These are phyloP conservation scores for Melinaea marsaeus DNA, from an alignment of 2,888 invertebrate species.

Conservation along the genomic window DNA sequence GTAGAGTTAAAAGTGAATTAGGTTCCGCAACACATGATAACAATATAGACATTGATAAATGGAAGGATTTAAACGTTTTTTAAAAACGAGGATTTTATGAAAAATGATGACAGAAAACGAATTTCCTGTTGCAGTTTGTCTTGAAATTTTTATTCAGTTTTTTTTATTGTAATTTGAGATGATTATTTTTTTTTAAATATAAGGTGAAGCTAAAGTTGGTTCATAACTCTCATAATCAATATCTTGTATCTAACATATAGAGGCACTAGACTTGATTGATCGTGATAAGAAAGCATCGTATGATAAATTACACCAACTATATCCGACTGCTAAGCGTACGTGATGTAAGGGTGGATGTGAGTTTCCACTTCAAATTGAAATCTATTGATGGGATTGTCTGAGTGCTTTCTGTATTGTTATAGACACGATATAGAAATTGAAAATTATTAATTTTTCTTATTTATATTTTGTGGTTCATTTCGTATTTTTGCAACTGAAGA, in stretches of 20 bases:
- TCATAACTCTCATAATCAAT: background rate
- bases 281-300: slow-evolving; percentile 41
- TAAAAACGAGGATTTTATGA: slow-evolving; percentile 5
- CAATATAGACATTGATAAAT: slow-evolving; percentile 22
- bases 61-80: slow-evolving; percentile 39
- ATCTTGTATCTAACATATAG: slow-evolving; percentile 18
- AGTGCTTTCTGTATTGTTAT: slow-evolving; percentile 4
- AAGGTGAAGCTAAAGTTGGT: too few relatives aligned
- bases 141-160: background rate
- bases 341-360: slow-evolving; percentile 22
- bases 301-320: slow-evolving; percentile 30
- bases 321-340: slow-evolving; percentile 20
- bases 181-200: background rate
- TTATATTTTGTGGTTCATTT: background rate
- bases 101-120: background rate
- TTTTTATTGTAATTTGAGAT: background rate
- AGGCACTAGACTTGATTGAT: slow-evolving; percentile 42
- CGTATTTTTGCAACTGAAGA: background rate
- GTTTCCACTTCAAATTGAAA: slow-evolving; percentile 4
- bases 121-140: slow-evolving; percentile 2
- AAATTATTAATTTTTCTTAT: background rate
- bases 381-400: slow-evolving; percentile 6
- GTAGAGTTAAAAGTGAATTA: slow-evolving; percentile 27
- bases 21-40: slow-evolving; percentile 17
- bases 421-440: background rate